Conservation (phyloP, 2,888 invertebrate species). For the Synergus itoensis region DNA sequence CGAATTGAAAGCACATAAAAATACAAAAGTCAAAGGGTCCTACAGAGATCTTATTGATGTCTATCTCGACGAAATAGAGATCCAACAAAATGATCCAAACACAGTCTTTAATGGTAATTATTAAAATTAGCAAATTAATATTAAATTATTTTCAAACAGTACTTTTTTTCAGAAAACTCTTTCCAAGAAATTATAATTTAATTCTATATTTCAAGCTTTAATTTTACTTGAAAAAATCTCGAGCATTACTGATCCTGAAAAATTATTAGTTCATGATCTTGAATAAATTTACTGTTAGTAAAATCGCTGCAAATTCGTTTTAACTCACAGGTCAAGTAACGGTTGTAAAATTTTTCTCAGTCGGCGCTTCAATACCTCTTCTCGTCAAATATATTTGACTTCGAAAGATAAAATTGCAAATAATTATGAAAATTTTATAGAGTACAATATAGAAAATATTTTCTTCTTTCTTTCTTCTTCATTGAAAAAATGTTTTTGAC, state of each 20-base stretch:
- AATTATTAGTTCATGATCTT: not conserved
- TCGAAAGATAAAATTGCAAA: not conserved
- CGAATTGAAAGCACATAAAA: constrained; percentile 65
- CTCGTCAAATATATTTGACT: not conserved
- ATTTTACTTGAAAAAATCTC: not conserved
- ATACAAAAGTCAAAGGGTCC: constrained; percentile 57
- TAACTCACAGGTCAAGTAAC: constrained; percentile 24
- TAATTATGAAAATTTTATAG: not conserved
- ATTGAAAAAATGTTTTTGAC: not conserved
- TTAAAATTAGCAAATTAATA: not conserved
- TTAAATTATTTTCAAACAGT: not conserved
- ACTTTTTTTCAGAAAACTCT: not conserved
- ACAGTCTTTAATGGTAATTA: constrained; percentile 69
- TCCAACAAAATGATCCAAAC: constrained; percentile 55
- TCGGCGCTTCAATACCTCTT: not conserved
- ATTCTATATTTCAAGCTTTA: not conserved
- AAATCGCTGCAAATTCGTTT: constrained; percentile 4
- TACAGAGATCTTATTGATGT: constrained; percentile 69
- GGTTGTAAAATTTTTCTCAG: not conserved
- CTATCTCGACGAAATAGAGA: constrained; percentile 69
- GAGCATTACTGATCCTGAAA: not conserved
- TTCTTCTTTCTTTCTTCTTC: not conserved
- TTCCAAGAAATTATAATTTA: not conserved
- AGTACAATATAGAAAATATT: not conserved
- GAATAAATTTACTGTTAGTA: constrained; percentile 28